phyloP scores from a whole-genome alignment of 2,888 invertebrate species.

The Micoletzkya japonica region DNA sequence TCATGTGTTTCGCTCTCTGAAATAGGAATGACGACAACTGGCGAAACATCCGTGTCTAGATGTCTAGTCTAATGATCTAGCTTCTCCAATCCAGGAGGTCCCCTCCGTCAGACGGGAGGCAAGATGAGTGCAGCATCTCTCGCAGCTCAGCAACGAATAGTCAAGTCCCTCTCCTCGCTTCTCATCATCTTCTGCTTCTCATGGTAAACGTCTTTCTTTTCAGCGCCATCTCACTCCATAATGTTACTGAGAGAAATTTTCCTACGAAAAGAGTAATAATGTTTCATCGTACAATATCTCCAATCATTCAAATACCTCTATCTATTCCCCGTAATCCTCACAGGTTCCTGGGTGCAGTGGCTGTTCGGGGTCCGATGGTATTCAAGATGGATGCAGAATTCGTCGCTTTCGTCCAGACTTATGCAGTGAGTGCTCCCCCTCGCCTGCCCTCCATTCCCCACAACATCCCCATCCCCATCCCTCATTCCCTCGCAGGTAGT shows the following conservation, averaged over 20 bases:
- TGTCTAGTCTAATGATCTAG: too few relatives aligned
- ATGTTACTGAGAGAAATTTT: neutral
- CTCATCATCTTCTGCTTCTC: constrained; percentile 26
- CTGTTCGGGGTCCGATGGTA: constrained; percentile 25
- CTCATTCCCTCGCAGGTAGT: constrained; percentile 4
- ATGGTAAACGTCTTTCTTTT: neutral
- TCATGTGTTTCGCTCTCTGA: too few relatives aligned
- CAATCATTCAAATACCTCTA: neutral
- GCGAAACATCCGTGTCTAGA: too few relatives aligned
- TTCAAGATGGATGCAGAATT: constrained; percentile 15
- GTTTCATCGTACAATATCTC: too few relatives aligned
- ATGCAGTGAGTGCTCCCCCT: constrained; percentile 6
- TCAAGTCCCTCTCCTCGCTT: constrained; percentile 16
- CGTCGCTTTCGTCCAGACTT: constrained; percentile 25
- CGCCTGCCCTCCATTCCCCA: too few relatives aligned
- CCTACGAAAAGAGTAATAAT: neutral
- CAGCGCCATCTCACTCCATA: neutral
- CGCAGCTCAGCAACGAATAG: constrained; percentile 18
- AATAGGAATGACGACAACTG: too few relatives aligned
- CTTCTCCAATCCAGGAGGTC: constrained; percentile 20
- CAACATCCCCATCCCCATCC: neutral
- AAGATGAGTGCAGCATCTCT: constrained; percentile 6
- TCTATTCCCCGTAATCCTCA: too few relatives aligned
- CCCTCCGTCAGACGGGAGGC: neutral
- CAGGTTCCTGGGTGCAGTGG: constrained; percentile 24